Base-by-base conservation (phyloP, 92 coral and sea anemone genomes). In the Porites evermanni region DNA sequence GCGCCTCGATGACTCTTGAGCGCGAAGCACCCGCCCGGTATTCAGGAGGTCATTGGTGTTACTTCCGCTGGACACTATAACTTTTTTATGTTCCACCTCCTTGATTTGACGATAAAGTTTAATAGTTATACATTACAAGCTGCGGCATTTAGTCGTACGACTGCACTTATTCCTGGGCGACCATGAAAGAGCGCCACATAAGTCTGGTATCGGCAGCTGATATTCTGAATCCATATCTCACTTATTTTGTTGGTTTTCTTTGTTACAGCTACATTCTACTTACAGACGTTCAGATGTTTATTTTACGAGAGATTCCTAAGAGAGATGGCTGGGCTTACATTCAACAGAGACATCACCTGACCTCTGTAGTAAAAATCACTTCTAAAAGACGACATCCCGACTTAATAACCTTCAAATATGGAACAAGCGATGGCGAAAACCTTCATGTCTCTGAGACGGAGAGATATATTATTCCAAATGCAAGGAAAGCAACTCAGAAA, bases 321-420 rank as follows among this genome's bases (percentile, higher is more conserved):
- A 89, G 92, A 77, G 90, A 93, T 44, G 99, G 98, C 70, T 95
- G 96, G 95, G 98, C 99, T 3, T 78, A 93, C 88, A 94, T 96
- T 74, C 98, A 95, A 76, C 91, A 95, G 87, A 91, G 99, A 67
- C 95, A 96, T 72, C 96, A 91, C 67, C 86, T 94, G 17, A 74
- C 82, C 20, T 77, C 92, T 16, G 89, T 96, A 66, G 74, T 95
- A 38, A 97, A 97, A 68, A 97, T 97, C 67, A 95, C 98, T 11
- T 96, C 99, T 8, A 96, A 95, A 92, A 88, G 95, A 83, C 93
- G 91, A 80, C 98, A 93, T 53, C 99, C 99, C 32, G 98, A 96
- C 75, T 74, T 96, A 14, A 96, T 96, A 67, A 96, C 99, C 68
- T 96, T 96, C 87, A 95, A 83, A 89, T 94, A 85, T 68, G 98